phyloP scores from a whole-genome alignment of 1,140 invertebrate genomes.

The Telenomus remus region DNA sequence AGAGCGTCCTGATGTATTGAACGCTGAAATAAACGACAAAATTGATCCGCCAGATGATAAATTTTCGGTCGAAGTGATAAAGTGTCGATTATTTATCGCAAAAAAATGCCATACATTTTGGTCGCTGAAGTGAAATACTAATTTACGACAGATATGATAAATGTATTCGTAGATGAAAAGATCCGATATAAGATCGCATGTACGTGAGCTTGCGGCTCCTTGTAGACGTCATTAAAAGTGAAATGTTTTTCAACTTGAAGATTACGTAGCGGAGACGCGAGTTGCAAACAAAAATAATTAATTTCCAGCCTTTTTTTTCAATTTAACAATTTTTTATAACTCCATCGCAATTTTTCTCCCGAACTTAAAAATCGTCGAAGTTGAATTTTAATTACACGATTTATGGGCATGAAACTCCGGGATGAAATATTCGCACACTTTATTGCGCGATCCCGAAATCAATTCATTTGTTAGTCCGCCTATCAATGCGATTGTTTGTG shows the following conservation, averaged over 20 bases:
- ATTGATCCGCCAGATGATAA: constrained; percentile 44
- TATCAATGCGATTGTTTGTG: no score
- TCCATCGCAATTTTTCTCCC: no score
- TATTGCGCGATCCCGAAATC: no score
- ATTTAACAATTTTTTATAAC: no score
- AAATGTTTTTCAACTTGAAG: constrained; percentile 47
- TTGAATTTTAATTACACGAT: no score
- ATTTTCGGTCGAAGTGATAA: constrained; percentile 46
- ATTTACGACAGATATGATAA: constrained; percentile 56
- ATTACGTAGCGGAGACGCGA: constrained; percentile 37
- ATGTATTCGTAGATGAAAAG: constrained; percentile 54
- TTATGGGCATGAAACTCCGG: no score
- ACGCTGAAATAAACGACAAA: constrained; percentile 47
- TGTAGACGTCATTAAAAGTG: constrained; percentile 47
- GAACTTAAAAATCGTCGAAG: no score
- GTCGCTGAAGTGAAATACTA: constrained; percentile 51
- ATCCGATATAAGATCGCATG: constrained; percentile 14
- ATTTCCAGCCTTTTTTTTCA: not conserved
- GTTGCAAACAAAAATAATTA: constrained; percentile 50
- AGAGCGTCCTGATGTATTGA: not conserved
- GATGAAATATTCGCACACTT: no score
- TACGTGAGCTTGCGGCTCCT: constrained; percentile 6
- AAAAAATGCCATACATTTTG: constrained; percentile 51
- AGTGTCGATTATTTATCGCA: constrained; percentile 54
- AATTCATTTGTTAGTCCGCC: no score